A percentile compares a stretch with the other conserved stretches of the same genome.
These are phyloP conservation scores for Caprella mutica DNA, from an alignment of 2,888 invertebrate genomes.

Conservation along the genomic window DNA sequence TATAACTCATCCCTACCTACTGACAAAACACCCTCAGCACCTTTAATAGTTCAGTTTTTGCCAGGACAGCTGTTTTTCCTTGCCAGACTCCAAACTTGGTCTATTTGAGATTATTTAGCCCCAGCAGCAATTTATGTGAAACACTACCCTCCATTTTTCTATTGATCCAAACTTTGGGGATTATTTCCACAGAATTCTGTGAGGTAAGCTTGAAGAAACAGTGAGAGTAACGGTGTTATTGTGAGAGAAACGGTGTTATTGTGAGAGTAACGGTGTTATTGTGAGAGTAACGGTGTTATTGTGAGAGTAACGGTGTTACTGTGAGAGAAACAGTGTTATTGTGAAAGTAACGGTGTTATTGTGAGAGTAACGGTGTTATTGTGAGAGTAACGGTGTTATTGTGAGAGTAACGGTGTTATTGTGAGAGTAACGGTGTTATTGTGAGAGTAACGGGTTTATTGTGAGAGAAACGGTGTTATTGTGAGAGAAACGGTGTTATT, in stretches of 20 bases:
- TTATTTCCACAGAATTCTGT: too few relatives aligned
- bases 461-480: background rate
- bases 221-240: background rate
- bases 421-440: background rate
- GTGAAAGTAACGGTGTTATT: background rate
- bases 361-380: background rate
- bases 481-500: background rate
- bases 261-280: background rate
- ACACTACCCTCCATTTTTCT: too few relatives aligned
- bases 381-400: background rate
- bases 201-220: too few relatives aligned
- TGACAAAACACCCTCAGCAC: too few relatives aligned
- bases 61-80: too few relatives aligned
- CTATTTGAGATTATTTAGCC: too few relatives aligned
- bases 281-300: background rate
- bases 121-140: too few relatives aligned
- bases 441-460: background rate
- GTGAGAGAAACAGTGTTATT: background rate
- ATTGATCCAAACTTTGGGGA: too few relatives aligned
- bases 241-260: background rate
- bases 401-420: background rate
- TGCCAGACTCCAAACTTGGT: too few relatives aligned
- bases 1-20: too few relatives aligned
- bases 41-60: too few relatives aligned
- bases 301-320: background rate